phyloP scores from a whole-genome alignment of 2,797 vertebrate genomes.

The Phaenicophaeus curvirostris region DNA sequence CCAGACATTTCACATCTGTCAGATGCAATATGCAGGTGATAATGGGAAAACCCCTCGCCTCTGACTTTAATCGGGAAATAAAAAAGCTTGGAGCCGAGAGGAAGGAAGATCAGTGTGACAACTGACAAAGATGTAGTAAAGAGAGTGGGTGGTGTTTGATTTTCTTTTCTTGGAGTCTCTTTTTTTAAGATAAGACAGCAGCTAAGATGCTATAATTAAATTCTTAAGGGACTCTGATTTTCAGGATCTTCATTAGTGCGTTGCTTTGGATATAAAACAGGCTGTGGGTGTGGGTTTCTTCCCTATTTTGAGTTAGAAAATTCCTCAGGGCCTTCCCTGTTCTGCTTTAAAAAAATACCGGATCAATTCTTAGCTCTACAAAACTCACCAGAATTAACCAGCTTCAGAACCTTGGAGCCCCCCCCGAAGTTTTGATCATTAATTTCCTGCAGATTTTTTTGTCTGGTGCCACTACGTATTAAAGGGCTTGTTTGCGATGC shows the following conservation, averaged over 20 bases:
- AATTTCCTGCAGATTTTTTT: not conserved
- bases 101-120: conserved; percentile 32
- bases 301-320: conserved; percentile 18
- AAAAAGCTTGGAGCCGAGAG: not conserved
- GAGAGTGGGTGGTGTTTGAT: conserved; percentile 34
- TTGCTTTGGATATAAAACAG: conserved; percentile 18
- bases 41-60: conserved; percentile 39
- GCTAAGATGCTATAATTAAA: conserved; percentile 30
- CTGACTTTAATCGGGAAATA: not conserved
- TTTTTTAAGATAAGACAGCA: not conserved
- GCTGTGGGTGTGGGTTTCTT: not conserved
- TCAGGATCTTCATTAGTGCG: conserved; percentile 8
- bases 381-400: not conserved
- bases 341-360: not conserved
- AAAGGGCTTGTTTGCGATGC: not conserved
- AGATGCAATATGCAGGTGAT: not conserved
- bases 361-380: not conserved
- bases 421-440: not conserved
- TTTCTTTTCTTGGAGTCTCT: conserved; percentile 28
- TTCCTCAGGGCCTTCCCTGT: conserved; percentile 29
- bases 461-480: rapidly evolving
- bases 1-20: not conserved
- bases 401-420: not conserved
- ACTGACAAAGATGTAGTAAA: conserved; percentile 58
- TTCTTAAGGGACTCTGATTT: conserved; percentile 27